These are phyloP conservation scores for Baccha elongata DNA, from an alignment of 2,888 invertebrate genomes.

Conservation along the genomic window DNA sequence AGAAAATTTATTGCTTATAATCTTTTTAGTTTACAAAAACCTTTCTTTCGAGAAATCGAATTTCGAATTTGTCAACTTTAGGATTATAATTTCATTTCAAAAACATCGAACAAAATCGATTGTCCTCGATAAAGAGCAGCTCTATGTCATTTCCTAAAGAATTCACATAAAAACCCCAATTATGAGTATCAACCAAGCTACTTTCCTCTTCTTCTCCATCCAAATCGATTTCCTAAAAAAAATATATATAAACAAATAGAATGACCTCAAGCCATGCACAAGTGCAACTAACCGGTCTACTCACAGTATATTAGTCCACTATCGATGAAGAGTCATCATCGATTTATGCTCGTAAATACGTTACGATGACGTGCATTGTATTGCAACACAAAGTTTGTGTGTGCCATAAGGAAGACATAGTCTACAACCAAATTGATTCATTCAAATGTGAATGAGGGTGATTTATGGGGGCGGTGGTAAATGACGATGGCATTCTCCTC, in stretches of 20 bases:
- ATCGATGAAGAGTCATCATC: constrained; percentile 19
- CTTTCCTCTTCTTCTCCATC: not conserved
- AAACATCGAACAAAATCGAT: constrained; percentile 37
- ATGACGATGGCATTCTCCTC: constrained; percentile 3
- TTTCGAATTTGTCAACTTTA: not conserved
- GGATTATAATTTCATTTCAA: not conserved
- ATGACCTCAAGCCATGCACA: constrained; percentile 60
- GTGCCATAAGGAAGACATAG: not conserved
- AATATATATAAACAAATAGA: not conserved
- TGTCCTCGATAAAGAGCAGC: constrained; percentile 26
- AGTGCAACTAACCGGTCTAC: constrained; percentile 58
- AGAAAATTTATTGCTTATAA: not conserved
- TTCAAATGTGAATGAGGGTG: constrained; percentile 20
- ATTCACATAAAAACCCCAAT: constrained; percentile 8
- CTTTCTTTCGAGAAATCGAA: not conserved
- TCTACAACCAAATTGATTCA: constrained; percentile 61
- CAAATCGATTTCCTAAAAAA: constrained; percentile 18
- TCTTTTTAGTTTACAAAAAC: not conserved
- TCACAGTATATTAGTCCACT: constrained; percentile 53
- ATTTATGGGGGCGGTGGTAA: constrained; percentile 10
- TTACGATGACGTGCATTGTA: constrained; percentile 17
- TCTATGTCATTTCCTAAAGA: not conserved
- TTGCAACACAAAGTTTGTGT: constrained; percentile 18
- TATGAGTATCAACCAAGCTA: constrained; percentile 5
- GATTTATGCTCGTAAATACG: constrained; percentile 23